Evolutionary conservation across 2,888 invertebrate species (phyloP), one percentile per base, ranked within the genome.

Genomic region (Agonopterix alstromeriana): DNA sequence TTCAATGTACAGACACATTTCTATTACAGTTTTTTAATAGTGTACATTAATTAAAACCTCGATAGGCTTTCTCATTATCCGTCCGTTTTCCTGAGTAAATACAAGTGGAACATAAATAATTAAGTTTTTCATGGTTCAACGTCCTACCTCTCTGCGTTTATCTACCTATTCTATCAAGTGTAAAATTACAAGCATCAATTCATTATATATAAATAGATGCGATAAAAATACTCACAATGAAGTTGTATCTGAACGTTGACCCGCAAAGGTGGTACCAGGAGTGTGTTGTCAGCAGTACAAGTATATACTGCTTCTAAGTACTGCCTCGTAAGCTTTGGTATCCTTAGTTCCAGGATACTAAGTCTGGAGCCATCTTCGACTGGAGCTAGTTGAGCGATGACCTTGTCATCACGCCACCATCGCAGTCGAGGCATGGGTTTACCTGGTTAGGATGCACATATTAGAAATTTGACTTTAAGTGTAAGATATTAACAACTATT

Each of bases 251-350:
- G 92, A 50, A 94, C 91, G 51, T 91, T 90, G 49, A 92, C 91
- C 36, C 92, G 89, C 53, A 92, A 77, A 0, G 94, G 94, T 4
- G 92, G 91, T 27, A 93, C 93, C 53, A 93, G 79, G 45, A 91
- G 90, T 43, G 93, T 94, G 70, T 94, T 94, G 66, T 92, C 92
- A 5, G 94, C 94, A 57, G 93, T 92, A 67, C 94, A 94, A 10
- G 92, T 92, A 74, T 92, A 93, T 3, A 92, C 90, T 2, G 92
- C 91, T 57, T 93, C 91, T 47, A 92, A 90, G 72, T 93, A 93
- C n/a, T 90, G 87, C 53, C 94, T 81, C n/a, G 90, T 87, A 42
- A 89, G 69, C 53, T 77, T 80, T 0, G 82, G 73, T 65, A 87
- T 78, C 57, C 72, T 71, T 43, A 85, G 61, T 57, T 85, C 85